phyloP scores from a whole-genome alignment of 2,113 vertebrate species.

The Coturnix japonica region DNA sequence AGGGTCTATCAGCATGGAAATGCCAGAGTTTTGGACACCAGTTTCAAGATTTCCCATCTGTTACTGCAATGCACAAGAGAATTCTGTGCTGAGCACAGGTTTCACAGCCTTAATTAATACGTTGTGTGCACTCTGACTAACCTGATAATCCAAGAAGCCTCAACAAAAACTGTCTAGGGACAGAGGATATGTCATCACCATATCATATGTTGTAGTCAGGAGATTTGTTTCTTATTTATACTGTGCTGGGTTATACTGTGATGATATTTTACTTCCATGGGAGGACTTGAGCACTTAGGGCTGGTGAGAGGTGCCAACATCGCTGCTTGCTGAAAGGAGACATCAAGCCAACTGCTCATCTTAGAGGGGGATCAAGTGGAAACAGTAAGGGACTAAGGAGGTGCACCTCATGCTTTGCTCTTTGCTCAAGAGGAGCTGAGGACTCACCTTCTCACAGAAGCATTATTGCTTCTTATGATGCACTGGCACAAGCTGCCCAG shows the following conservation, averaged over 20 bases:
- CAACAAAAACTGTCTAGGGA: slow-evolving; percentile 46
- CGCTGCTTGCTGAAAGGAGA: not conserved
- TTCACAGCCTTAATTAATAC: slow-evolving; percentile 57
- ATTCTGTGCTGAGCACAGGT: not conserved
- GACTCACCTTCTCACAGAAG: not conserved
- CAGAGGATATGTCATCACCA: slow-evolving; percentile 26
- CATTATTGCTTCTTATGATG: not conserved
- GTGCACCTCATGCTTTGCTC: not conserved
- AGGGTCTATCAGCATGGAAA: not conserved
- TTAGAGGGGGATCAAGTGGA: not conserved
- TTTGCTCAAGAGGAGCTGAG: not conserved
- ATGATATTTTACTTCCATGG: not conserved
- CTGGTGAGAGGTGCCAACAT: not conserved
- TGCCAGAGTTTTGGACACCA: not conserved
- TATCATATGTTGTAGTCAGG: slow-evolving; percentile 22
- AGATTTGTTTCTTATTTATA: slow-evolving; percentile 30
- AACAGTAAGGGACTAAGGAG: not conserved
- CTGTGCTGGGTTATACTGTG: accelerated
- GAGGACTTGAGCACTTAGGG: not conserved
- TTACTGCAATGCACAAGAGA: not conserved
- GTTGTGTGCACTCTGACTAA: slow-evolving; percentile 55
- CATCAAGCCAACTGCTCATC: not conserved
- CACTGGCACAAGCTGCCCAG: no score
- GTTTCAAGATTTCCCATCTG: not conserved
- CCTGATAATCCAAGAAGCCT: slow-evolving; percentile 50